phyloP scores from a whole-genome alignment of 2,888 invertebrate genomes.

The Chrysolina americana region DNA sequence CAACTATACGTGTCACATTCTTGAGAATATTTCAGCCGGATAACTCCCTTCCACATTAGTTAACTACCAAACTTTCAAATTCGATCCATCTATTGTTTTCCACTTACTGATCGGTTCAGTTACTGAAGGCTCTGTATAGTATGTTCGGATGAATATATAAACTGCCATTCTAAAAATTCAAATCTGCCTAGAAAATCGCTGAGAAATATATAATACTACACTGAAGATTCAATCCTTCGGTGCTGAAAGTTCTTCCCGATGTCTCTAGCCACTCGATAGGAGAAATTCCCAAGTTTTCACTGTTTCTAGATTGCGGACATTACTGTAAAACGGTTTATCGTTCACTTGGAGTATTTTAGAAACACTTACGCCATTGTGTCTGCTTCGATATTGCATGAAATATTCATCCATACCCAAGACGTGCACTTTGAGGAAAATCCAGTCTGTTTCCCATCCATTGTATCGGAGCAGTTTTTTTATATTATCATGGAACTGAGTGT shows the following conservation, averaged over 20 bases:
- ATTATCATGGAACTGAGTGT: background rate
- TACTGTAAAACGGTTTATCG: constrained; percentile 35
- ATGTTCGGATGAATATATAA: too few relatives aligned
- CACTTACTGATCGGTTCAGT: too few relatives aligned
- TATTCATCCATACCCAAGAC: constrained; percentile 35
- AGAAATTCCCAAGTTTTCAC: constrained; percentile 1
- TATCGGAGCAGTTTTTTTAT: background rate
- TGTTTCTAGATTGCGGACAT: constrained; percentile 27
- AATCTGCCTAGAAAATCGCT: background rate
- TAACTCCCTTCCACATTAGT: too few relatives aligned
- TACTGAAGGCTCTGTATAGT: too few relatives aligned
- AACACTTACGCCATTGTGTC: constrained; percentile 35
- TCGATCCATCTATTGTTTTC: too few relatives aligned
- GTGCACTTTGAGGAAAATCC: constrained; percentile 22
- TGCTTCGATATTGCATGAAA: constrained; percentile 44
- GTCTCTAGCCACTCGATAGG: constrained; percentile 20
- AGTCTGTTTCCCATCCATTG: background rate
- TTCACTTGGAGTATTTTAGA: constrained; percentile 31
- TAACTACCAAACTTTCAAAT: too few relatives aligned
- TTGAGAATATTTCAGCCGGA: too few relatives aligned
- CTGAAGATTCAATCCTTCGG: background rate
- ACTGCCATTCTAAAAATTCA: background rate
- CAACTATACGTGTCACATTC: too few relatives aligned
- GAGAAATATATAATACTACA: background rate
- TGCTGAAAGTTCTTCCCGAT: background rate